Evolutionary conservation across 2,888 invertebrate species (phyloP).

Genomic region (Neoaliturus tenellus): DNA sequence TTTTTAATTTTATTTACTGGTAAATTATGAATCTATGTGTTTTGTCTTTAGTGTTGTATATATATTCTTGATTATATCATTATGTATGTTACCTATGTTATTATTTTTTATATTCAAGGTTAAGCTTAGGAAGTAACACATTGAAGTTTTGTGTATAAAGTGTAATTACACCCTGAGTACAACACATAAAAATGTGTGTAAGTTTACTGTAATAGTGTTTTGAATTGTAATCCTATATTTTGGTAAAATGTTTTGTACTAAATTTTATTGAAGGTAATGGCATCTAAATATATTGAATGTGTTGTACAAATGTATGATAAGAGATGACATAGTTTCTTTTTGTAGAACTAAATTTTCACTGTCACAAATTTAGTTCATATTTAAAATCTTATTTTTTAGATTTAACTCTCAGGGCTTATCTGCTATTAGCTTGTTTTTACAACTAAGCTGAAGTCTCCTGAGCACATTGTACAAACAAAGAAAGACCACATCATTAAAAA

Average conservation of each 20-base stretch:
- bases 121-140: not conserved
- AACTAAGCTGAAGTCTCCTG: not conserved
- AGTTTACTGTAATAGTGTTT: not conserved
- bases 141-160: not conserved
- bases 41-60: not conserved
- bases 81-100: slow-evolving; percentile 10
- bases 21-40: not conserved
- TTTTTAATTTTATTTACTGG: no score
- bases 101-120: not conserved
- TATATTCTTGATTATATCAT: slow-evolving; percentile 5
- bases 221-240: slow-evolving; percentile 9
- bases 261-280: not conserved
- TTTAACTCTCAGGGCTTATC: not conserved
- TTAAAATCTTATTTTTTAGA: not conserved
- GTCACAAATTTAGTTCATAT: not conserved
- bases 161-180: not conserved
- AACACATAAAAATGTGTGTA: not conserved
- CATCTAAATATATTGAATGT: not conserved
- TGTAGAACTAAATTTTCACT: no score
- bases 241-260: not conserved
- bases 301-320: not conserved
- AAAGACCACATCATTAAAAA: not conserved
- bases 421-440: not conserved
- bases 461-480: not conserved
- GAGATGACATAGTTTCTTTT: not conserved